phyloP scores from a whole-genome alignment of 2,113 vertebrate species.

The Lynx canadensis region DNA sequence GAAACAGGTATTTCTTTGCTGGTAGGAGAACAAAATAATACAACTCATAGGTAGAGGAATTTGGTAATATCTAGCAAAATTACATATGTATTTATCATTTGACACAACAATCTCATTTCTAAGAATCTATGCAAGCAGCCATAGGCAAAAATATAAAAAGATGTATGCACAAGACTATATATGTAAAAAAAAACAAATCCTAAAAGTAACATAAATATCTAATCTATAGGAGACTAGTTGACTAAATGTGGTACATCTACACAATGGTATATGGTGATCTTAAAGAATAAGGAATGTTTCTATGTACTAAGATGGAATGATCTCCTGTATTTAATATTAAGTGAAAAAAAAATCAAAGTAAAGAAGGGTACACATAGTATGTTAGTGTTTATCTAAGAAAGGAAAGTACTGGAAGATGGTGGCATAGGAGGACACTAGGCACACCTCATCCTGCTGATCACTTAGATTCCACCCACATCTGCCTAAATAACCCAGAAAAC shows the following conservation, averaged over 20 bases:
- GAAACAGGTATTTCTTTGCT: not conserved
- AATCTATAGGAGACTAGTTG: not conserved
- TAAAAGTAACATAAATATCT: not conserved
- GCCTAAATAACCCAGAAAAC: too few species aligned
- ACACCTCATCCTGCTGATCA: too few species aligned
- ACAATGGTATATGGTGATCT: not conserved
- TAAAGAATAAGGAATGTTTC: not conserved
- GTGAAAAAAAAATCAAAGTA: not conserved
- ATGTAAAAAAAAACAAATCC: not conserved
- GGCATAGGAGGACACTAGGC: too few species aligned
- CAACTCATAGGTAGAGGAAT: not conserved
- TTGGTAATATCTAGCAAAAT: not conserved
- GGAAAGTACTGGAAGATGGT: not conserved
- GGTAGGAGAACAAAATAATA: not conserved
- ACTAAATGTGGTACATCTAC: not conserved
- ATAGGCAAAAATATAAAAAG: constrained; percentile 11
- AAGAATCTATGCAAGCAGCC: not conserved
- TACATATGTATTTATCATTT: not conserved
- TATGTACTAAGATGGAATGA: not conserved
- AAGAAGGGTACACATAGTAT: not conserved
- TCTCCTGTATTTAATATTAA: not conserved
- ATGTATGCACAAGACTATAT: not conserved
- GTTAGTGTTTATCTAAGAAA: not conserved
- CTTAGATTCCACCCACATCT: too few species aligned
- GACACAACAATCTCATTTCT: not conserved